Base-by-base conservation (phyloP, 2,888 invertebrate genomes). In the Urechis unicinctus region DNA sequence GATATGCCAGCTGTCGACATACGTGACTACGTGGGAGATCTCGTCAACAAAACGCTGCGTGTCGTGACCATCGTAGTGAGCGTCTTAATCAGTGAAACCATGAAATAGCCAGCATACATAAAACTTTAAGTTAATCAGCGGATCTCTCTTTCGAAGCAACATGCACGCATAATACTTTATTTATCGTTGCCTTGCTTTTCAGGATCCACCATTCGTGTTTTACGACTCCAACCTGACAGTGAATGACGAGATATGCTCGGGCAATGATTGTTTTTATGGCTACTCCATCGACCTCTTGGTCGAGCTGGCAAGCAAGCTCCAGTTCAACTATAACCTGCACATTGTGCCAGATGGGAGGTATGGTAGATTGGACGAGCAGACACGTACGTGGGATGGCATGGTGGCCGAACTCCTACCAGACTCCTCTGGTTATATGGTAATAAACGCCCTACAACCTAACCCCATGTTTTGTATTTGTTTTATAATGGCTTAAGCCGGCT, bases 131-230 rank as follows among this genome's bases (percentile, higher is more conserved):
- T n/a, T n/a, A n/a, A n/a, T n/a, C n/a, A n/a, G n/a, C n/a, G n/a
- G n/a, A n/a, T n/a, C n/a, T n/a, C n/a, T n/a, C n/a, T n/a, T n/a
- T n/a, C n/a, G n/a, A n/a, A n/a, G n/a, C n/a, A n/a, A n/a, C n/a
- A n/a, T n/a, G n/a, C n/a, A n/a, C n/a, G n/a, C n/a, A n/a, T n/a
- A n/a, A n/a, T n/a, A n/a, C n/a, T n/a, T 21, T 24, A n/a, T 13
- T 28, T 30, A 49, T 25, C 29, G 3, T 29, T 26, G 28, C n/a
- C 2, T 22, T 45, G 24, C 45, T 26, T 25, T 25, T 13, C 77
- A 94, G 89, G 88, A 86, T 70, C 83, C 85, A 41, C 93, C 93
- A 0, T 93, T 91, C 67, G 88, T 91, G 88, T 74, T 87, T 9
- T 17, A 42, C 13, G 28, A 41, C 13, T n/a, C 50, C 48, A 26